A percentile compares a stretch with the other conserved stretches of the same genome.
Conservation (phyloP, 2,888 invertebrate species). For the Drosophila flavopinicola region DNA sequence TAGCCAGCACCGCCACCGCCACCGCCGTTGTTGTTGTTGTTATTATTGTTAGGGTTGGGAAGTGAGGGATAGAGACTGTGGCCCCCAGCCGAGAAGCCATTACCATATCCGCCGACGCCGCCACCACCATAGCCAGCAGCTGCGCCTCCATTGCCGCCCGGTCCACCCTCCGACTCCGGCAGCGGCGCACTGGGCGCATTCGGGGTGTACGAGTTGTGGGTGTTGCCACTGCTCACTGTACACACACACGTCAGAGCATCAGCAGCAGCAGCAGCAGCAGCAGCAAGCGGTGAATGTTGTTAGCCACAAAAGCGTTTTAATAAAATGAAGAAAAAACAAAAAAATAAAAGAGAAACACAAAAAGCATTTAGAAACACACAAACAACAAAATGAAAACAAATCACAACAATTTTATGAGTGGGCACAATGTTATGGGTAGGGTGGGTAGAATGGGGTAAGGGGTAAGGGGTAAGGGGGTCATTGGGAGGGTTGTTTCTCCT, state of each 20-base stretch:
- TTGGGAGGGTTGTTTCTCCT: background rate
- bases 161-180: constrained; percentile 63
- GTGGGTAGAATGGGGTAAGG: background rate
- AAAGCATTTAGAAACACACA: constrained; percentile 40
- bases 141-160: constrained; percentile 31
- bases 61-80: constrained; percentile 82
- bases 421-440: background rate
- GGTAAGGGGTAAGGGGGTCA: background rate
- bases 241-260: constrained; percentile 12
- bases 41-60: constrained; percentile 64
- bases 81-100: constrained; percentile 83
- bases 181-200: constrained; percentile 76
- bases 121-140: too few species aligned
- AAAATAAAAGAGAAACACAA: constrained; percentile 41
- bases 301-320: constrained; percentile 67
- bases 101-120: constrained; percentile 82
- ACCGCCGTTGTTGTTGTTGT: constrained; percentile 45
- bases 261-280: constrained; percentile 23
- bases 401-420: constrained; percentile 11
- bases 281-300: constrained; percentile 41
- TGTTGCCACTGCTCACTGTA: constrained; percentile 65
- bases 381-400: constrained; percentile 23
- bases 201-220: constrained; percentile 78
- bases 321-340: constrained; percentile 23
- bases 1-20: too few species aligned